Base-by-base conservation (phyloP, 2,888 invertebrate species). In the Hermodice carunculata region DNA sequence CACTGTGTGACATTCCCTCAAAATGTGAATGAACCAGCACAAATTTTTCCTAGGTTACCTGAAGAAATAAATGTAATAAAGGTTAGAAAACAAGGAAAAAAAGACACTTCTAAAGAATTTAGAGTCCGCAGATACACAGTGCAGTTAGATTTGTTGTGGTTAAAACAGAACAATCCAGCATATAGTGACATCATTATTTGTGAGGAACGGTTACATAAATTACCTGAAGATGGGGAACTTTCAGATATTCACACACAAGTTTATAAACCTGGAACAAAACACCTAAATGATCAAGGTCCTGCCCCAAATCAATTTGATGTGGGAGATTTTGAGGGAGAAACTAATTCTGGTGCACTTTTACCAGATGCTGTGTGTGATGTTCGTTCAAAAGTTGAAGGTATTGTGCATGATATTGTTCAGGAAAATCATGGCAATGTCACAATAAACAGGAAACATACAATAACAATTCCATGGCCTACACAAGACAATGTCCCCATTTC, bases 401-500 rank as follows among this genome's bases (percentile, higher is more conserved):
- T 51, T 28, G 29, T 51, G 11, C 11, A 51, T 6, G 51, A 51
- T 14, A 29, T 51, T 28, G 29, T 51, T 22, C 26, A 29, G 24
- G 26, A 29, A 24, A 17, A 59, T 17, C 59, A 59, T 59, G 42
- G 32, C 3, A 19, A 48, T 31, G 42, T 54, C 26, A 51, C 57
- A 26, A n/a, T 17, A 17, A 28, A 8, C 19, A 54, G 61, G 22
- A 63, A 40, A 19, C 59, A 59, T 4, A 51, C 37, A 14, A 1
- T 69, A n/a, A 44, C 40, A 5, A 62, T 67, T 22, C 69, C 68
- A 17, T 75, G 71, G 70, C 73, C 51, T 11, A 51, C 51, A 26
- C 8, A 29, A 8, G 51, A 19, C 28, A 29, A 51, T 28, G 11
- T 29, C 8, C 51, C 51, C 14, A 19, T 51, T 19, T 51, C 54